Conservation (phyloP, 2,797 vertebrate genomes). For the Etheostoma nigrum region DNA sequence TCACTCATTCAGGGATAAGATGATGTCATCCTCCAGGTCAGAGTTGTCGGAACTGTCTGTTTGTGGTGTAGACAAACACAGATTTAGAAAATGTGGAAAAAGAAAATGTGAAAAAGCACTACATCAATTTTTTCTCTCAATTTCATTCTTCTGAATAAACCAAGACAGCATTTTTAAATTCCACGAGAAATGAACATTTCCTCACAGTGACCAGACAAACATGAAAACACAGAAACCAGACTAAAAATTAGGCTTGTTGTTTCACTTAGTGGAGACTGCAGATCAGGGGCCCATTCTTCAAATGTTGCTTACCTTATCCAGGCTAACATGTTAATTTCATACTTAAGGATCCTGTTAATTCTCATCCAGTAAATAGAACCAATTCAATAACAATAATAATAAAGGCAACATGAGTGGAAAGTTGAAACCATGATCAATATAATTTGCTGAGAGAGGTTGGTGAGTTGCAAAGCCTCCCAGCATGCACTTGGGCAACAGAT, state of each 20-base stretch:
- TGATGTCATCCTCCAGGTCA: constrained; percentile 98
- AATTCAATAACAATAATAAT: neutral
- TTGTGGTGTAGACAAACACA: constrained; percentile 69
- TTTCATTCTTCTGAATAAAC: constrained; percentile 32
- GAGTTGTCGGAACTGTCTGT: constrained; percentile 97
- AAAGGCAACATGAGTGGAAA: neutral
- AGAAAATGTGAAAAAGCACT: constrained; percentile 15
- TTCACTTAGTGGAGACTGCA: too few species aligned
- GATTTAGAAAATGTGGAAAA: constrained; percentile 39
- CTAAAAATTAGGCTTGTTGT: too few species aligned
- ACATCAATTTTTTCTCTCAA: neutral
- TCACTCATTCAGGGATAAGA: constrained; percentile 91
- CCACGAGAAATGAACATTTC: constrained; percentile 22
- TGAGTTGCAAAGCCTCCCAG: neutral
- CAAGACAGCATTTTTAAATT: constrained; percentile 44
- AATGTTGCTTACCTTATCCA: too few species aligned
- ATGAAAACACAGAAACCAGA: too few species aligned
- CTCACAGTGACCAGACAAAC: constrained; percentile 24
- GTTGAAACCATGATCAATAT: too few species aligned
- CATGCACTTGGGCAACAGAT: neutral
- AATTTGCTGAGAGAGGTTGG: too few species aligned
- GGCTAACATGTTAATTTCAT: too few species aligned
- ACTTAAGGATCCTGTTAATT: too few species aligned
- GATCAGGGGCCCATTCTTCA: too few species aligned
- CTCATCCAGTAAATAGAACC: too few species aligned